Evolutionary conservation across 2,888 invertebrate genomes (phyloP), one percentile per base, ranked within the genome.

Genomic region (Xestia sexstrigata): DNA sequence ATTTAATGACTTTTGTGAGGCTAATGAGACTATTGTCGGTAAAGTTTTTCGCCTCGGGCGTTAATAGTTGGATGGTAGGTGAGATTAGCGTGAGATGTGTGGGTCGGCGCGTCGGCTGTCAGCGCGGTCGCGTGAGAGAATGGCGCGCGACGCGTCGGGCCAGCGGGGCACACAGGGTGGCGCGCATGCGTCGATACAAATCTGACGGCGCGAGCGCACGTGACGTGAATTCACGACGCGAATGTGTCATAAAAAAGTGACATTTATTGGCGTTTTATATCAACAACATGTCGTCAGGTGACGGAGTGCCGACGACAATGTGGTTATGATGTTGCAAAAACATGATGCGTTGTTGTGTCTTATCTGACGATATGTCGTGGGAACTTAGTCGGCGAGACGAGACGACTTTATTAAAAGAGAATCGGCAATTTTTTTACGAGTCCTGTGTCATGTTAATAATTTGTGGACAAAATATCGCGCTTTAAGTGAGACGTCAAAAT

Each of bases 251-350:
- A 96, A 96, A 96, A 96, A 96, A 95, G 95, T 96, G 96, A 96
- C 96, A 94, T 96, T 96, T 96, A 96, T 96, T 96, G 95, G 95
- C 94, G 92, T 95, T 96, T 96, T 96, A 96, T 96, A 95, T 95
- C 95, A 96, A 95, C 95, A 93, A 94, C 94, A 95, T 95, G 95
- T 93, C 91, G 86, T 88, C 94, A 94, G 93, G 93, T 95, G 95
- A 95, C 93, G 91, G 88, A 92, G 92, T 90, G 91, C 87, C 92
- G 93, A 90, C 93, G 90, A 93, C 94, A 92, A 91, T 92, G 92
- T 93, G 91, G 91, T 95, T 94, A 93, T 95, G 94, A 95, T 92
- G 91, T 92, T 94, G 96, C 96, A 95, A 96, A 96, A 96, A 96
- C 91, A 91, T 88, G 91, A 92, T 89, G 87, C 87, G 89, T 89